Evolutionary conservation across 2,888 invertebrate species (phyloP), one percentile per base, ranked within the genome.

Genomic region (Cepaea hortensis): DNA sequence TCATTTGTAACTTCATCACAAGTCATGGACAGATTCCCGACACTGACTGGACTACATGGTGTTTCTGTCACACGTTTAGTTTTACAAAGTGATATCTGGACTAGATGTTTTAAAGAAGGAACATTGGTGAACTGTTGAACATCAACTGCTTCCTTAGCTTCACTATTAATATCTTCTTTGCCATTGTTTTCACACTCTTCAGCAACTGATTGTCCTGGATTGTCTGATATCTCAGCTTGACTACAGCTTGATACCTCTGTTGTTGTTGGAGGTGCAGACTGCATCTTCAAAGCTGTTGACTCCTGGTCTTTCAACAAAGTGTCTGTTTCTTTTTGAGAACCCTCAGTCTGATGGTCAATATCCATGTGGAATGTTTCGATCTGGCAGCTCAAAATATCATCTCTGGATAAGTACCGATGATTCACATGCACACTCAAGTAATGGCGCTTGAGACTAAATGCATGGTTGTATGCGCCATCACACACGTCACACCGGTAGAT

Each of bases 401-500:
- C 91, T 48, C 92, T 92, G 50, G 94, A 94, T 68, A 95, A 90
- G 90, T 94, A 95, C 72, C 93, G 93, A 88, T 93, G 93, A 90
- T 95, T 95, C 70, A 95, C 93, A 90, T 95, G 95, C 87, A 93
- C 94, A 50, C 95, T 93, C 65, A 95, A 90, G 89, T 95, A 95
- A 90, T 95, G 95, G 68, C 95, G 92, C 88, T 95, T 95, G 15
- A 95, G 92, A 89, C 95, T 95, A 89, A 95, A 95, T 50, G 94
- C 94, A 87, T 95, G 95, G 76, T 94, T 93, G 90, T 95, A 95
- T 3, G 94, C 92, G 3, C 94, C 94, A 3, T 92, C 90, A 91
- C 95, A 95, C n/a, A 95, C 94, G 90, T 95, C 95, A 93, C 95
- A 95, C 81, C 90, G 95, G 93, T 91, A 95, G 94, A 83, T 95